These are phyloP conservation scores for Drosophila ambigua DNA, from an alignment of 1,140 invertebrate genomes.

Conservation along the genomic window DNA sequence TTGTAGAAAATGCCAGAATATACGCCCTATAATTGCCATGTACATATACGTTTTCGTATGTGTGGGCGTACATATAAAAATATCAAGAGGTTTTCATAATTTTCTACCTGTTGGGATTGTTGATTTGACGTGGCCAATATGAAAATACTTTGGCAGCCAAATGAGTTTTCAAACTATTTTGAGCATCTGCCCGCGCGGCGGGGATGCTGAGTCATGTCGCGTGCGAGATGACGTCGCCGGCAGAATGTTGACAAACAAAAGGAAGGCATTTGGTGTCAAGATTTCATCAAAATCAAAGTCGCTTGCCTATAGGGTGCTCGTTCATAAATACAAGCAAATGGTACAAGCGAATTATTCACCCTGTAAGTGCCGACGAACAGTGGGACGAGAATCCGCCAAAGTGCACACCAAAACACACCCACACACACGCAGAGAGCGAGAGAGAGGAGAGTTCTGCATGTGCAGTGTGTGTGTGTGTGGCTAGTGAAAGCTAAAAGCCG, in stretches of 20 bases:
- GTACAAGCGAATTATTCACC: neutral
- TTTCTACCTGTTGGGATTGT: conserved; percentile 62
- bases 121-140: conserved; percentile 53
- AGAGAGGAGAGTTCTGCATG: neutral
- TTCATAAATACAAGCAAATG: neutral
- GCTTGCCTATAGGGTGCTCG: no score
- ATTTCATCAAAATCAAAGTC: neutral
- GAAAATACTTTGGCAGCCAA: conserved; percentile 60
- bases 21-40: conserved; percentile 16
- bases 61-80: neutral
- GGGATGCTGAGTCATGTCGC: conserved; percentile 66
- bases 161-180: conserved; percentile 72
- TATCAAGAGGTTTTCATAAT: conserved; percentile 27
- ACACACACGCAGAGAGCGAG: neutral
- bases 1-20: conserved; percentile 57
- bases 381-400: conserved; percentile 21
- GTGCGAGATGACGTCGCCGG: conserved; percentile 57
- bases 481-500: conserved; percentile 57
- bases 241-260: conserved; percentile 4
- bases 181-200: conserved; percentile 34
- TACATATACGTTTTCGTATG: no score
- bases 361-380: conserved; percentile 29
- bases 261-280: conserved; percentile 15
- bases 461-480: conserved; percentile 23
- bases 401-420: conserved; percentile 25